Evolutionary conservation across 2,888 invertebrate species (phyloP).

Genomic region (Luperina nickerlii): DNA sequence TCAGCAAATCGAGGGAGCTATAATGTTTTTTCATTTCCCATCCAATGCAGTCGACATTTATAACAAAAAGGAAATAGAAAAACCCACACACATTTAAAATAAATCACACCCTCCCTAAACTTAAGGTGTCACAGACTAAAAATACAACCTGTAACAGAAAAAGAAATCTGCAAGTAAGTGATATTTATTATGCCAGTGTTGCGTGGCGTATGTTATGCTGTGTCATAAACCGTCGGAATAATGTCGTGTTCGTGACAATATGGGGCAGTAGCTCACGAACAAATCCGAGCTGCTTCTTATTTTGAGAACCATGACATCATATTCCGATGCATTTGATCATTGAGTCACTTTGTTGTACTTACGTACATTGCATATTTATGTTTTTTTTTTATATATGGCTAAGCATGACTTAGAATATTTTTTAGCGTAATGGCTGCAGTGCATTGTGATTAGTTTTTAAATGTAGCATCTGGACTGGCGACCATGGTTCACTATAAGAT

Average conservation of each 20-base stretch:
- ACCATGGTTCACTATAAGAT: not conserved
- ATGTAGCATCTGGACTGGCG: not conserved
- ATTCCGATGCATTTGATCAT: constrained; percentile 62
- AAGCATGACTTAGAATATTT: constrained; percentile 40
- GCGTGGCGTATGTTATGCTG: constrained; percentile 44
- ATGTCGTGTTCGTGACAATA: constrained; percentile 76
- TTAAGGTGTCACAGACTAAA: constrained; percentile 48
- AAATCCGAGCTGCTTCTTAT: constrained; percentile 69
- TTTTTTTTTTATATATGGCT: constrained; percentile 26
- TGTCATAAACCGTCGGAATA: constrained; percentile 70
- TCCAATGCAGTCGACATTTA: constrained; percentile 20
- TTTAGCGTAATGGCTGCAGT: not conserved
- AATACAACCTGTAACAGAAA: constrained; percentile 48
- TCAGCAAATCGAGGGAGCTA: not conserved
- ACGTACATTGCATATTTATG: constrained; percentile 23
- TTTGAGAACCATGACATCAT: constrained; percentile 73
- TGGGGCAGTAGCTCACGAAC: constrained; percentile 67
- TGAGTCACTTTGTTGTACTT: constrained; percentile 66
- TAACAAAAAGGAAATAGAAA: constrained; percentile 50
- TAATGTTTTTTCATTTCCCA: constrained; percentile 18
- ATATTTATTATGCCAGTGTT: constrained; percentile 59
- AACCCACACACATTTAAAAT: constrained; percentile 39
- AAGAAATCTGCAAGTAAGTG: constrained; percentile 48
- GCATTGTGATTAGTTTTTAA: not conserved
- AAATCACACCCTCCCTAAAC: constrained; percentile 42